A percentile compares a stretch with the other conserved stretches of the same genome.
These are phyloP conservation scores for Triplophysa tibetana DNA, from an alignment of 2,113 vertebrate species.

Conservation along the genomic window DNA sequence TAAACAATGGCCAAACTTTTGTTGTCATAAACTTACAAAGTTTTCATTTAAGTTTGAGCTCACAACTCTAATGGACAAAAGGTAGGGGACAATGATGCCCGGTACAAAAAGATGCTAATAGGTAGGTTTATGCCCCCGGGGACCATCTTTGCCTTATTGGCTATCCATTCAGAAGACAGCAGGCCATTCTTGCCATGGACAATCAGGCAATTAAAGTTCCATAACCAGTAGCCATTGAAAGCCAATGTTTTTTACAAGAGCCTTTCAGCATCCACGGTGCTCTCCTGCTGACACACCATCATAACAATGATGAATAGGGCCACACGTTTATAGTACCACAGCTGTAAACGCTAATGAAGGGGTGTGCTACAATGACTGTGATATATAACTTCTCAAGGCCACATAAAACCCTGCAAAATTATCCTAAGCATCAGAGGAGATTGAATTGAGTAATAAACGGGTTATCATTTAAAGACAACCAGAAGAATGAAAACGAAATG, in stretches of 20 bases:
- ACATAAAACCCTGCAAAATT: slow-evolving; percentile 57
- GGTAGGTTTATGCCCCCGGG: slow-evolving; percentile 63
- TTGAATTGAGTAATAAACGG: slow-evolving; percentile 54
- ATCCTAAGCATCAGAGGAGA: slow-evolving; percentile 49
- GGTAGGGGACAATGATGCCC: background rate
- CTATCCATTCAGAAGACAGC: slow-evolving; percentile 74
- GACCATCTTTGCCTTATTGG: slow-evolving; percentile 66
- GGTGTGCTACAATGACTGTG: slow-evolving; percentile 44
- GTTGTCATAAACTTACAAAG: background rate
- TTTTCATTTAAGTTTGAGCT: slow-evolving; percentile 22
- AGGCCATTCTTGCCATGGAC: slow-evolving; percentile 64
- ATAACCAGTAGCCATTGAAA: slow-evolving; percentile 65
- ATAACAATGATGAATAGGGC: slow-evolving; percentile 75
- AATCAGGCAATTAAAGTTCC: slow-evolving; percentile 77
- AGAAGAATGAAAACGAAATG: slow-evolving; percentile 43
- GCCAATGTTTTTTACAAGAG: slow-evolving; percentile 64
- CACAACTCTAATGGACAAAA: slow-evolving; percentile 9
- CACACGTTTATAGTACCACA: slow-evolving; percentile 56
- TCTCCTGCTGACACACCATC: slow-evolving; percentile 66
- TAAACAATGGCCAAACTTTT: slow-evolving; percentile 39
- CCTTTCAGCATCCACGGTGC: slow-evolving; percentile 61
- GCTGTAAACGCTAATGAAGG: slow-evolving; percentile 61
- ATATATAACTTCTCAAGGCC: slow-evolving; percentile 53
- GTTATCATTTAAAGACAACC: slow-evolving; percentile 59
- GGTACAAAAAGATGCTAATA: slow-evolving; percentile 63